Base-by-base conservation (phyloP, 2,113 vertebrate genomes). In the Scomber japonicus region DNA sequence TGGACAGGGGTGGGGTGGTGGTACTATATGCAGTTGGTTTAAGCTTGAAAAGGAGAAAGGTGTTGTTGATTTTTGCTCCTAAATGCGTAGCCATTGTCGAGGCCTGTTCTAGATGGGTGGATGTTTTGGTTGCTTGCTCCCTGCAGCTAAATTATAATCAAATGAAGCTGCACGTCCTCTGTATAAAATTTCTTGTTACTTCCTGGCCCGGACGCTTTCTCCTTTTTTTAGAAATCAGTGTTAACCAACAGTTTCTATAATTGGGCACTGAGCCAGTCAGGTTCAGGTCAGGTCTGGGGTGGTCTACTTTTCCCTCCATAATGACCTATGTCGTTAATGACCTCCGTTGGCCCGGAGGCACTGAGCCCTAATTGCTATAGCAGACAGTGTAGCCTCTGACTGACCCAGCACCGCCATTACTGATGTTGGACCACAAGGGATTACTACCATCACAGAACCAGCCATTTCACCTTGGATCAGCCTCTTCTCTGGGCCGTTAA, bases 261-360 rank as follows among this genome's bases (percentile, higher is more conserved):
- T 62, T 24, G 80, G 68, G 71, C 59, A 27, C 51, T 17, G 67
- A 66, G 74, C 62, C 74, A 80, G 71, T 30, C 30, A 8, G 69
- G 84, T 85, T 91, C 68, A 67, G 72, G 75, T 78, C 50, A 73
- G 65, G 86, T 89, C 82, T 63, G 74, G 56, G 77, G 75, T 82
- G 82, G 88, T 88, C 64, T 72, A 71, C 62, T 57, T 81, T 73
- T 54, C 44, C 82, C 78, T 59, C 70, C 30, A 71, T 93, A 92
- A 93, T 93, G 89, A 92, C 90, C 88, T 64, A 15, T 74, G 84
- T 91, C 63, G 86, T 80, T 93, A 93, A 94, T 90, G 90, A 92
- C 93, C 91, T 82, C 80, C 80, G 63, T 69, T 83, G 78, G 83
- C 91, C 87, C 40, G 74, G 81, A 85, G 87, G 82, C 85, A 80